Base-by-base conservation (phyloP, 2,113 vertebrate genomes). In the Romanogobio albipinnatus region DNA sequence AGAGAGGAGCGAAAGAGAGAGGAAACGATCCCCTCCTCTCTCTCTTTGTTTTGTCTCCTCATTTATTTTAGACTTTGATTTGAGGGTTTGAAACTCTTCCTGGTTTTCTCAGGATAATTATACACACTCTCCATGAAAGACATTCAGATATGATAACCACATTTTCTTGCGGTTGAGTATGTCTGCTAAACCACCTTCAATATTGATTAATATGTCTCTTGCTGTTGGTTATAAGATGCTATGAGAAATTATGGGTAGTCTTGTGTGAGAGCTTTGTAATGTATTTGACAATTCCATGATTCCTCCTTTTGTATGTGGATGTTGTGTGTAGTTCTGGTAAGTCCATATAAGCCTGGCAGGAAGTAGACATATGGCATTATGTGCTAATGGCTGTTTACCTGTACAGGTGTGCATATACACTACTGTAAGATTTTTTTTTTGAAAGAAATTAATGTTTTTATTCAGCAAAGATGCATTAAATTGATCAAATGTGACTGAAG, bases 331-430 rank as follows among this genome's bases (percentile, higher is more conserved):
- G 79, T 62, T 81, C 49, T 70, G 56, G 68, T 78, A 78, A 84
- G 77, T 77, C 59, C 24, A 75, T 33, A 62, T 71, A 86, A 88
- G 85, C 70, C 64, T 10, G 29, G n/a, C 77, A 76, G 51, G 85
- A 86, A 82, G 82, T 49, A 80, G 73, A 79, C 11, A 19, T 70
- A 49, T 71, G 71, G 29, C 64, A 59, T 76, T 62, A 70, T 70
- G 71, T 59, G 81, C 13, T 88, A 86, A 88, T 88, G 82, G 85
- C 45, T 84, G 87, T 88, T 88, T 88, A 86, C 77, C 68, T 84
- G 87, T 19, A 61, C 81, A 86, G 81, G 87, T 88, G 86, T 87
- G 68, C 33, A 22, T 43, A 29, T 33, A 19, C 33, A 70, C 17
- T 70, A 70, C 36, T 43, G 9, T 51, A 51, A 51, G 14, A 15